A percentile compares a stretch with the other conserved stretches of the same genome.
These are phyloP conservation scores for Eunapius fragilis DNA, from an alignment of 37 sponge, comb jelly and placozoan species.

Conservation along the genomic window DNA sequence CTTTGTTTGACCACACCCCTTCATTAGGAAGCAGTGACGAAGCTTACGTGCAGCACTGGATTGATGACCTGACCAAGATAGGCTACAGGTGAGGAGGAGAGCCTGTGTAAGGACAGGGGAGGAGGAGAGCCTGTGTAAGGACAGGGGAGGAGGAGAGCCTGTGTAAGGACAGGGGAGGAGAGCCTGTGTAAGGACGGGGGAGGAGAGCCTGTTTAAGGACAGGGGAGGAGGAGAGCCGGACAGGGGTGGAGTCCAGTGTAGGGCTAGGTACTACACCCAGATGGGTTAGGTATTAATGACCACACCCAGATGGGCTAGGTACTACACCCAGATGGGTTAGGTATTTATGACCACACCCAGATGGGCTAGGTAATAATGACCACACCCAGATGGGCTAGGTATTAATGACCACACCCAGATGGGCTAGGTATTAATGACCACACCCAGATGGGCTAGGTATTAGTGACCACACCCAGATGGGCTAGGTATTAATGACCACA, in stretches of 20 bases:
- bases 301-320: not conserved
- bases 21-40: slow-evolving; percentile 67
- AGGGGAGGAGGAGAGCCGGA: too few relatives aligned
- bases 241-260: too few relatives aligned
- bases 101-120: too few relatives aligned
- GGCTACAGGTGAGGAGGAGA: slow-evolving; percentile 33
- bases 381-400: slow-evolving; percentile 12
- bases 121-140: too few relatives aligned
- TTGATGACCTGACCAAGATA: slow-evolving; percentile 19
- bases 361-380: slow-evolving; percentile 46
- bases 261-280: too few relatives aligned
- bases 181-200: too few relatives aligned
- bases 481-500: slow-evolving; percentile 49
- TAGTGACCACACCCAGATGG: slow-evolving; percentile 11
- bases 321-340: too few relatives aligned
- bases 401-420: slow-evolving; percentile 21
- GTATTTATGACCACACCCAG: slow-evolving; percentile 28
- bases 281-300: too few relatives aligned
- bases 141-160: too few relatives aligned
- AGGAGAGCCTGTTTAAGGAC: not conserved
- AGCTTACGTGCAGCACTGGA: slow-evolving; percentile 55
- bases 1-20: not conserved
- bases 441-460: slow-evolving; percentile 19
- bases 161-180: too few relatives aligned
- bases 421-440: slow-evolving; percentile 50